A percentile compares a stretch with the other conserved stretches of the same genome.
These are phyloP conservation scores for Zaprionus africanus DNA, from an alignment of 1,140 invertebrate genomes.

Conservation along the genomic window DNA sequence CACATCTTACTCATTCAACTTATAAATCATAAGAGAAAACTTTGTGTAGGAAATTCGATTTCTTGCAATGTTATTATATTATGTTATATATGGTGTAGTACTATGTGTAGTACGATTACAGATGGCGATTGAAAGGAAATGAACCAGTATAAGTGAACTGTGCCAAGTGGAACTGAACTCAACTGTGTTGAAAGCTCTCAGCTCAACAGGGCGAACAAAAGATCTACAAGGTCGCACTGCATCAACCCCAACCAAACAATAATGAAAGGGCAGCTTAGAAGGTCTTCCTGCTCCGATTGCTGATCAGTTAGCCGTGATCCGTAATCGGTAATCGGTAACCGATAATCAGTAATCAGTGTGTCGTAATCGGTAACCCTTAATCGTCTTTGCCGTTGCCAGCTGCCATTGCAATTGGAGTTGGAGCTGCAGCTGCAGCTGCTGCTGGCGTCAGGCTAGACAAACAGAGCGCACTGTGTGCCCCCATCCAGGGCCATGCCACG, in stretches of 20 bases:
- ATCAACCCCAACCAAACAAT: no score
- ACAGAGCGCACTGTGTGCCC: constrained; percentile 2
- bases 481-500: not conserved
- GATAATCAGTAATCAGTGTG: constrained; percentile 54
- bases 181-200: no score
- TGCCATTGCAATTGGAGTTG: not conserved
- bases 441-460: constrained; percentile 19
- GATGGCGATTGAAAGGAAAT: not conserved
- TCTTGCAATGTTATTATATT: no score
- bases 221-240: no score
- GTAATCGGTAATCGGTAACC: constrained; percentile 29
- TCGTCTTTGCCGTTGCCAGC: constrained; percentile 23
- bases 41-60: not conserved
- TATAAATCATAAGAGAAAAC: not conserved
- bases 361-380: constrained; percentile 62
- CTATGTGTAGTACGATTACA: no score
- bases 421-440: not conserved
- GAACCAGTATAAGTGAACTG: not conserved
- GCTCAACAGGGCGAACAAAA: no score
- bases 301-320: not conserved
- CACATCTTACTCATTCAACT: not conserved
- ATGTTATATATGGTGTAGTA: no score
- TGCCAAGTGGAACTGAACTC: not conserved
- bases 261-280: no score
- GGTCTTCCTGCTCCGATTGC: not conserved